Percentiles rank a stretch among this genome's conserved stretches.
Conservation (phyloP, 2,113 vertebrate genomes). For the Tragelaphus strepsiceros region DNA sequence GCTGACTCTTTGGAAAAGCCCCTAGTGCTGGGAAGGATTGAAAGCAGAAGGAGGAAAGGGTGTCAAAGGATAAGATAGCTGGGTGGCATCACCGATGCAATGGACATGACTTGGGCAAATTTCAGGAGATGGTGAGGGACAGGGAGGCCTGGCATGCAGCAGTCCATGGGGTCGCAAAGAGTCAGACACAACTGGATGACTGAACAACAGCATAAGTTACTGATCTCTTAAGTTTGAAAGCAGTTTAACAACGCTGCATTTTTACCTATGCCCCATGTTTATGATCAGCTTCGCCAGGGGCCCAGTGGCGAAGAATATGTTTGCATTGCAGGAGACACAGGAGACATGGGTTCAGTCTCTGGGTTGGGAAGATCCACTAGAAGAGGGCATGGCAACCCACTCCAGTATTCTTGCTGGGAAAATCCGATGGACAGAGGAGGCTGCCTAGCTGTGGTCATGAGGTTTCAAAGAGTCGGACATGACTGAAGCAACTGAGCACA, state of each 20-base stretch:
- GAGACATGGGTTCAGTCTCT: background rate
- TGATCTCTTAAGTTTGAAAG: background rate
- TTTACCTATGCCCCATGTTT: background rate
- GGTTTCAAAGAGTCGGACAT: background rate
- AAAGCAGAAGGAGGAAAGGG: too few species aligned
- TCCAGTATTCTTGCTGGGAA: background rate
- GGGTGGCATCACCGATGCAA: background rate
- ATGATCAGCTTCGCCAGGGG: background rate
- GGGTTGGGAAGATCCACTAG: background rate
- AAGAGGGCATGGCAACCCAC: background rate
- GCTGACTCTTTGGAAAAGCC: too few species aligned
- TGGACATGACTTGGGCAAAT: background rate
- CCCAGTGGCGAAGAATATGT: background rate
- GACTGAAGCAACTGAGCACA: background rate
- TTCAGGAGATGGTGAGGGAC: background rate
- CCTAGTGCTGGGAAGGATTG: too few species aligned
- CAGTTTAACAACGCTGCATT: background rate
- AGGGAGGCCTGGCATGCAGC: rapidly evolving
- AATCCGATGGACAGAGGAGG: background rate
- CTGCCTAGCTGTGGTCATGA: background rate
- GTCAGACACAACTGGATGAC: background rate
- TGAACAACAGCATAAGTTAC: background rate
- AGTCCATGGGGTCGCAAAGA: background rate
- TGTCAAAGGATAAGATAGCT: too few species aligned
- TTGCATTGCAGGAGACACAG: background rate